A percentile compares a stretch with the other conserved stretches of the same genome.
Conservation (phyloP, 2,797 vertebrate genomes). For the Argyrosomus regius region DNA sequence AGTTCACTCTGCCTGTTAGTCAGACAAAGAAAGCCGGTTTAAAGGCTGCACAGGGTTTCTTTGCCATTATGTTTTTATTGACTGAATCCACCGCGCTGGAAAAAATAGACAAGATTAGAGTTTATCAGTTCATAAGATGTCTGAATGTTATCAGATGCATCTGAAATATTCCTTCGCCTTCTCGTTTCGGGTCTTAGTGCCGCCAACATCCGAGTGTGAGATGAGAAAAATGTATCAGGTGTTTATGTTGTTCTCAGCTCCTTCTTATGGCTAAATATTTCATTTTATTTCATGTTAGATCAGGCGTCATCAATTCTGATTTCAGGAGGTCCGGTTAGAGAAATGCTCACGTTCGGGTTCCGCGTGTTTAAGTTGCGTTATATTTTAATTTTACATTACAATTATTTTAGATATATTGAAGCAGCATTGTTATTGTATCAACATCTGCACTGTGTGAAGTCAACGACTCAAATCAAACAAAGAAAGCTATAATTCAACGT, state of each 20-base stretch:
- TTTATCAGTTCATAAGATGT: slow-evolving; percentile 47
- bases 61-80: slow-evolving; percentile 8
- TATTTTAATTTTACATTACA: no score
- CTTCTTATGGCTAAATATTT: accelerated
- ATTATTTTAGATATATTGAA: no score
- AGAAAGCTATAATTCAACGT: no score
- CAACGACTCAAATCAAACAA: no score
- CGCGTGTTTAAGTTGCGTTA: neutral
- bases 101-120: slow-evolving; percentile 49
- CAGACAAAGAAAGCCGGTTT: slow-evolving; percentile 19
- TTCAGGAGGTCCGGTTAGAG: neutral
- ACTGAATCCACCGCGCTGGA: slow-evolving; percentile 29
- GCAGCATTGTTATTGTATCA: no score
- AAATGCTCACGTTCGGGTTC: no score
- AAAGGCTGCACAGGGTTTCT: neutral
- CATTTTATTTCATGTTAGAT: no score
- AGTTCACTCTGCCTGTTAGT: slow-evolving; percentile 1
- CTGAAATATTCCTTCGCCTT: slow-evolving; percentile 51
- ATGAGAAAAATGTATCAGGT: slow-evolving; percentile 8
- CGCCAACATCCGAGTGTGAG: neutral
- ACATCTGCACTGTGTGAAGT: no score
- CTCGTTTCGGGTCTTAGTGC: slow-evolving; percentile 36
- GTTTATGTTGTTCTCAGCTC: neutral
- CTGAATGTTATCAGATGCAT: slow-evolving; percentile 55
- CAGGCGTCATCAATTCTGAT: neutral